Evolutionary conservation across 2,797 vertebrate species (phyloP), one percentile per base, ranked within the genome.

Genomic region (Cottoperca gobio): DNA sequence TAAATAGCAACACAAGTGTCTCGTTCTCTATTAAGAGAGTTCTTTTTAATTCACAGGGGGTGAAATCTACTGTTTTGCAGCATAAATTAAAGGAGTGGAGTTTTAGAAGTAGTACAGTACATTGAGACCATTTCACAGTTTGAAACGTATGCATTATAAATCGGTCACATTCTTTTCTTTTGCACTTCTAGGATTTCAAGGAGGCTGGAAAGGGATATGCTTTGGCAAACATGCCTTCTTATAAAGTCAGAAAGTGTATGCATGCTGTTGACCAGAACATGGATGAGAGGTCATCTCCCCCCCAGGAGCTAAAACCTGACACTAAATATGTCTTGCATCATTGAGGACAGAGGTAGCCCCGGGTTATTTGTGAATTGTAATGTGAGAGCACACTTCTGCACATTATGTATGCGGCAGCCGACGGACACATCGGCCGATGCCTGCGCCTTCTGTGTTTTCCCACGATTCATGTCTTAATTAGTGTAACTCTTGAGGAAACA

Each of bases 291-390:
- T 77, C 67, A 37, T 78, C 45, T 46, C 19, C 40, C 67, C 79
- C 80, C 14, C 48, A 63, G 79, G 74, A 75, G 70, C 79, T 78
- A 65, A 60, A 72, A 55, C 79, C 66, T 76, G 81, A 88, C 87
- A 78, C 72, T 60, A 35, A 52, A 35, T 65, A 73, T 88, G 77
- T 86, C 50, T 55, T 63, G 43, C 72, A 80, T 74, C 73, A 58
- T 23, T 48, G 64, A 73, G 78, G 70, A 81, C 84, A 73, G 43
- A 60, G 23, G n/a, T 67, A 39, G 69, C 87, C 67, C 23, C 4
- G 14, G 77, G 81, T 69, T 76, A 49, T 82, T 82, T 87, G 85
- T 85, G 81, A 69, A 57, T 79, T 79, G 60, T 59, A 60, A 88
- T 85, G 49, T 75, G 76, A 28, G 23, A 35, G 48, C 71, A 75